phyloP scores from a whole-genome alignment of 2,888 invertebrate species.

The Scrobipalpa atriplicella region DNA sequence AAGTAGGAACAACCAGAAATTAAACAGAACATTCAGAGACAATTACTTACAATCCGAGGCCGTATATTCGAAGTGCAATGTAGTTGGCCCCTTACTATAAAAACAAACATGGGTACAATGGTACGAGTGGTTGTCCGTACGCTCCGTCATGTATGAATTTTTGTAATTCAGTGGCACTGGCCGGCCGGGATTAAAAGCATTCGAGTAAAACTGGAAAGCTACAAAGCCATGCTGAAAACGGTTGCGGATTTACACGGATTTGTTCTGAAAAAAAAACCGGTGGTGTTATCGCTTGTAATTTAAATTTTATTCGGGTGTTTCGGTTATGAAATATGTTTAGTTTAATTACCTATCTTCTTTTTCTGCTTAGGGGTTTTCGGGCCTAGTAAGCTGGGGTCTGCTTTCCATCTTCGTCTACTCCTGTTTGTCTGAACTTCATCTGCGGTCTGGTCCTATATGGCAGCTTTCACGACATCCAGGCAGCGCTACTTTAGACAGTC shows the following conservation, averaged over 20 bases:
- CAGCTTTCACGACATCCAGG: too few relatives aligned
- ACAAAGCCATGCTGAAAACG: slow-evolving; percentile 24
- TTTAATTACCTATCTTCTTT: not conserved
- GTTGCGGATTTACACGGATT: slow-evolving; percentile 20
- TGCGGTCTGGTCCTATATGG: too few relatives aligned
- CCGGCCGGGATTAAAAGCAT: slow-evolving; percentile 16
- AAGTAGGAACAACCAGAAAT: too few relatives aligned
- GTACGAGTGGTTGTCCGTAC: not conserved
- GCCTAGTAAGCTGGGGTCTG: too few relatives aligned
- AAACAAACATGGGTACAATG: not conserved
- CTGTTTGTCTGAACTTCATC: too few relatives aligned
- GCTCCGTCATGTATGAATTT: slow-evolving; percentile 18
- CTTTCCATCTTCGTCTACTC: too few relatives aligned
- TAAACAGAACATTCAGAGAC: too few relatives aligned
- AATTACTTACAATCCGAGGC: too few relatives aligned
- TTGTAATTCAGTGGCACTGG: slow-evolving; percentile 5
- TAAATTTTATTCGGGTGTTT: slow-evolving; percentile 12
- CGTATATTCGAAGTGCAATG: too few relatives aligned
- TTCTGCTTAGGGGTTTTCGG: too few relatives aligned
- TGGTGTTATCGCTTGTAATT: slow-evolving; percentile 26
- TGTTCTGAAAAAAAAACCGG: slow-evolving; percentile 20
- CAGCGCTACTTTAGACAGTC: too few relatives aligned
- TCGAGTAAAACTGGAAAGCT: slow-evolving; percentile 24
- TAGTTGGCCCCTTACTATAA: too few relatives aligned
- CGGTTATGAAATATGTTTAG: not conserved